phyloP scores from a whole-genome alignment of 2,797 vertebrate species.

The Macrochelys suwanniensis region DNA sequence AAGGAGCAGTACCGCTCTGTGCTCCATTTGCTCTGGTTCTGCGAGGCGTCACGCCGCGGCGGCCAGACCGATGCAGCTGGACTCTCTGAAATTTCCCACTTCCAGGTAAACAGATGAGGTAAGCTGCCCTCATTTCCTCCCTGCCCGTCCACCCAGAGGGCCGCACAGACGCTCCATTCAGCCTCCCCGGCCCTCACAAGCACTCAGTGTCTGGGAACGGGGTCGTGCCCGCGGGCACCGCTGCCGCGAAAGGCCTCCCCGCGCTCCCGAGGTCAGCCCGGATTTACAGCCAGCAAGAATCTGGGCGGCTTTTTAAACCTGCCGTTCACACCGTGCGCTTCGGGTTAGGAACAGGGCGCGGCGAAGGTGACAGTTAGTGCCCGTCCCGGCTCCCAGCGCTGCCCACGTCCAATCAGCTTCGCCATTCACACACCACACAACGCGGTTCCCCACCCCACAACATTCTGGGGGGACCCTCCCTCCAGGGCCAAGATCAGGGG shows the following conservation, averaged over 20 bases:
- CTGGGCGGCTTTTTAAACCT: neutral
- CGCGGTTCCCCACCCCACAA: neutral
- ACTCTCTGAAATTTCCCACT: slow-evolving; percentile 14
- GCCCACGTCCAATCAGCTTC: neutral
- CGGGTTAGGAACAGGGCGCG: too few species aligned
- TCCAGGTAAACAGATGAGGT: slow-evolving; percentile 72
- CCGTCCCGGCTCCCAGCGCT: neutral
- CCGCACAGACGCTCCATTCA: slow-evolving; percentile 60
- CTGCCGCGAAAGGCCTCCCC: neutral
- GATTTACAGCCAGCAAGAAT: neutral
- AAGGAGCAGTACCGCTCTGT: neutral
- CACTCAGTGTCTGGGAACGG: slow-evolving; percentile 51
- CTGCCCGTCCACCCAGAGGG: neutral
- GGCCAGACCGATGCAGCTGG: neutral
- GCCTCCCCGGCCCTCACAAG: neutral
- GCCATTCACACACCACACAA: neutral
- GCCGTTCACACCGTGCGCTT: too few species aligned
- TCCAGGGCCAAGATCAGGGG: too few species aligned
- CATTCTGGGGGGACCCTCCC: neutral
- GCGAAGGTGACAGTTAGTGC: neutral
- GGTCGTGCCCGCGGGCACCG: neutral
- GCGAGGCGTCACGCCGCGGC: neutral
- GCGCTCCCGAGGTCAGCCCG: neutral
- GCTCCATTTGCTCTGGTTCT: neutral
- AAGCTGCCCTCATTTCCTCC: slow-evolving; percentile 22